phyloP scores from a whole-genome alignment of 2,113 vertebrate genomes.

The Paralichthys olivaceus region DNA sequence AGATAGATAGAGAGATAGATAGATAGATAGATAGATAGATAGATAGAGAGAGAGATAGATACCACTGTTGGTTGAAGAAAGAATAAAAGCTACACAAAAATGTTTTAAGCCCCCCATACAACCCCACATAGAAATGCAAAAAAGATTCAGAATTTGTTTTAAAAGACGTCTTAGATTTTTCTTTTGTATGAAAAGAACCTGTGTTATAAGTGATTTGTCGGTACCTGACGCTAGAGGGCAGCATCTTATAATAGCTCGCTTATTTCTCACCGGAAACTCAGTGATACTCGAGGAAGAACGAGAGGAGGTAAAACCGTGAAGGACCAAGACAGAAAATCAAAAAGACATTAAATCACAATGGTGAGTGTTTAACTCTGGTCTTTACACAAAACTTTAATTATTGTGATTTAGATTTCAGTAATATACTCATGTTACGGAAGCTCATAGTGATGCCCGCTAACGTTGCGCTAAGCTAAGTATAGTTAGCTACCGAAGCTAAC shows the following conservation, averaged over 20 bases:
- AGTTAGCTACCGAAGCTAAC: conserved; percentile 20
- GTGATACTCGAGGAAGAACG: conserved; percentile 14
- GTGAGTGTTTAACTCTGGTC: conserved; percentile 28
- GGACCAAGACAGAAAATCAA: not conserved
- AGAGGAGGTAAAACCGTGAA: conserved; percentile 18
- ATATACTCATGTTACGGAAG: accelerated
- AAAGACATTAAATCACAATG: conserved; percentile 41
- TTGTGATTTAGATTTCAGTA: accelerated
- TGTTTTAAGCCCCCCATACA: no score
- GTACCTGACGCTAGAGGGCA: conserved; percentile 39
- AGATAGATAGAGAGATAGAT: no score
- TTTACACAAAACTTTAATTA: not conserved
- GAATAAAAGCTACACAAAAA: no score
- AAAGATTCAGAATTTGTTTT: no score
- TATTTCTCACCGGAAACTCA: not conserved
- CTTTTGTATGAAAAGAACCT: not conserved
- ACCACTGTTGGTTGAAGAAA: no score
- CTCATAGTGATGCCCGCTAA: no score
- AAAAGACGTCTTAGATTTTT: not conserved
- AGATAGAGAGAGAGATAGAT: no score
- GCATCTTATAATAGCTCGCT: not conserved
- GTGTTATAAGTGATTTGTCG: no score
- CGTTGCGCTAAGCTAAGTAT: not conserved
- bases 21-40: no score
- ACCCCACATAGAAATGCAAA: no score